phyloP scores from a whole-genome alignment of 2,888 invertebrate species.

The Sphecodes monilicornis region DNA sequence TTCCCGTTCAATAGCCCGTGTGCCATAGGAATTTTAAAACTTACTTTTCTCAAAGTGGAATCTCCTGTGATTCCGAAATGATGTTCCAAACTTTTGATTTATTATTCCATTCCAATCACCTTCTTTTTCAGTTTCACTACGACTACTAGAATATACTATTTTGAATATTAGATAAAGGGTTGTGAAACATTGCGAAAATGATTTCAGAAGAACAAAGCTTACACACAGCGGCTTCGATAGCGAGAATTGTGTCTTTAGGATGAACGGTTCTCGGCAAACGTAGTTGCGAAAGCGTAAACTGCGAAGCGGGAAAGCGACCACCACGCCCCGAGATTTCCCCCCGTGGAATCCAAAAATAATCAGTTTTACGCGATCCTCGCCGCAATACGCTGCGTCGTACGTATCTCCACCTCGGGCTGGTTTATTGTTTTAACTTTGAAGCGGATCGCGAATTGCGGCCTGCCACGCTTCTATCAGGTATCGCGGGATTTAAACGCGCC shows the following conservation, averaged over 20 bases:
- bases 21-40: neutral
- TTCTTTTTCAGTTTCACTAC: neutral
- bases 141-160: neutral
- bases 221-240: neutral
- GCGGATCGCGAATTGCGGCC: conserved; percentile 11
- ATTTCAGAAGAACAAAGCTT: neutral
- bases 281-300: neutral
- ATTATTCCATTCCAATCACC: neutral
- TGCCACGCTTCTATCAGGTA: conserved; percentile 53
- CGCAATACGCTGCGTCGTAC: conserved; percentile 1
- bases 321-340: neutral
- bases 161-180: neutral
- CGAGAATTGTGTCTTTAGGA: neutral
- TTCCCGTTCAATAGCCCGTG: neutral
- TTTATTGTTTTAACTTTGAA: conserved; percentile 58
- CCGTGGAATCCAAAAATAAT: conserved; percentile 43
- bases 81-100: too few relatives aligned
- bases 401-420: conserved; percentile 30
- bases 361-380: conserved; percentile 3
- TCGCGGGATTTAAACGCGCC: neutral
- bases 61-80: too few relatives aligned
- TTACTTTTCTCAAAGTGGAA: neutral
- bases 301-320: neutral
- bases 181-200: neutral
- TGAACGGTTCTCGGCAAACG: neutral